Percentiles rank a stretch among this genome's conserved stretches.
Evolutionary conservation across 1,140 invertebrate genomes (phyloP).

Genomic region (Asbolus verrucosus): DNA sequence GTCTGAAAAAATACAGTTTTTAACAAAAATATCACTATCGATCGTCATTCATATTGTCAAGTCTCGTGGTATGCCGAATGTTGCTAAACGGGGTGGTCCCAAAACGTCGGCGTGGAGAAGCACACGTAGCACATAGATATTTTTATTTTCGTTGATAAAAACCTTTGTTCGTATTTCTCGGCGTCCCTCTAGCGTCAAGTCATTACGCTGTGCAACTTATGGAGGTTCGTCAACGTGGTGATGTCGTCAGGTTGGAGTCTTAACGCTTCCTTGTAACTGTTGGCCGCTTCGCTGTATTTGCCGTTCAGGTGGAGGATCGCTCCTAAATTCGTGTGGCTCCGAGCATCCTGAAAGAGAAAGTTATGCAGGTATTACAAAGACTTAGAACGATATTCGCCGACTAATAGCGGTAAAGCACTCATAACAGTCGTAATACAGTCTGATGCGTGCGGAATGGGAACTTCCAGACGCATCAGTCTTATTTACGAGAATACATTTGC

Average conservation of each 20-base stretch:
- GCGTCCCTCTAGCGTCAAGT: constrained; percentile 64
- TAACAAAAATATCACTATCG: constrained; percentile 62
- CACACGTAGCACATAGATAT: constrained; percentile 49
- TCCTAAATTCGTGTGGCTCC: constrained; percentile 92
- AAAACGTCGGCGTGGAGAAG: constrained; percentile 48
- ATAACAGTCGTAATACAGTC: no score
- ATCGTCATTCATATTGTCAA: constrained; percentile 63
- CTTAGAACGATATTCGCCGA: no score
- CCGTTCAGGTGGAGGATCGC: constrained; percentile 94
- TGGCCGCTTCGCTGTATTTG: constrained; percentile 86
- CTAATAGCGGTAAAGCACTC: no score
- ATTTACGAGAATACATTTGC: no score
- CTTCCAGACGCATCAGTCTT: no score
- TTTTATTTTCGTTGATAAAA: constrained; percentile 50
- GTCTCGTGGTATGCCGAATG: constrained; percentile 54
- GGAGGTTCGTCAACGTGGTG: constrained; percentile 88
- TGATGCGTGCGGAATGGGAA: no score
- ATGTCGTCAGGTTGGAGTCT: constrained; percentile 85
- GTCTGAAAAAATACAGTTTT: constrained; percentile 46
- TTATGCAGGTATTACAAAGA: constrained; percentile 2
- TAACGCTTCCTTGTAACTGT: constrained; percentile 85
- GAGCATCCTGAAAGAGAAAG: constrained; percentile 77
- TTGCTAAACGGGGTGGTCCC: constrained; percentile 53
- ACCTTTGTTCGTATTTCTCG: constrained; percentile 22
- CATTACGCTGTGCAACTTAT: constrained; percentile 77